Evolutionary conservation across 2,888 invertebrate genomes (phyloP).

Genomic region (Argyra leucocephala): DNA sequence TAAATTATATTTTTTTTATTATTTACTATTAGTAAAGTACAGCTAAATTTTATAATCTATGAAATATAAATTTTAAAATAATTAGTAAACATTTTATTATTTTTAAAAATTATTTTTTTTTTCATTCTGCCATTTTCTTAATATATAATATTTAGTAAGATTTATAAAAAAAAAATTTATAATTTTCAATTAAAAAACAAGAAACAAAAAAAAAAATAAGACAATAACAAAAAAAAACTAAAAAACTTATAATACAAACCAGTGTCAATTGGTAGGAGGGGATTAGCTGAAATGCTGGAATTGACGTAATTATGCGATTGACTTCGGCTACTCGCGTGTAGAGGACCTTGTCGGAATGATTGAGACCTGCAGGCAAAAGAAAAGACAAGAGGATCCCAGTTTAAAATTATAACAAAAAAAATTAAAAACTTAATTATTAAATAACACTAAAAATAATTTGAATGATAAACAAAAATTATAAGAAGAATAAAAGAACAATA

Average conservation of each 20-base stretch:
- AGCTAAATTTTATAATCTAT: too few species aligned
- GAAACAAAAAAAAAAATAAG: conserved; percentile 28
- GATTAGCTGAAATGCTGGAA: conserved; percentile 87
- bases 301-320: conserved; percentile 60
- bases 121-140: too few species aligned
- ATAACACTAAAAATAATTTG: background rate
- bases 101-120: too few species aligned
- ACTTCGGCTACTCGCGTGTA: conserved; percentile 46
- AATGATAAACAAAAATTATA: conserved; percentile 10
- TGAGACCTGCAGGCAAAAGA: conserved; percentile 69
- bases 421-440: background rate
- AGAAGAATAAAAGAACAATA: background rate
- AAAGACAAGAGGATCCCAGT: conserved; percentile 44
- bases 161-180: conserved; percentile 8
- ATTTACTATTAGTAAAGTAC: too few species aligned
- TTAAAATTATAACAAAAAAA: conserved; percentile 10
- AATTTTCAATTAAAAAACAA: conserved; percentile 28
- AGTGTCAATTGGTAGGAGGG: conserved; percentile 82
- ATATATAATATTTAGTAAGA: too few species aligned
- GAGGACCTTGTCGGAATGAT: conserved; percentile 72
- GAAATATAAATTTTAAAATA: too few species aligned
- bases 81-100: too few species aligned
- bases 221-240: conserved; percentile 12
- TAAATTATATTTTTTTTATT: too few species aligned
- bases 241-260: conserved; percentile 47